A percentile compares a stretch with the other conserved stretches of the same genome.
Conservation (phyloP, 1,140 invertebrate genomes). For the Probaryconus sp. region DNA sequence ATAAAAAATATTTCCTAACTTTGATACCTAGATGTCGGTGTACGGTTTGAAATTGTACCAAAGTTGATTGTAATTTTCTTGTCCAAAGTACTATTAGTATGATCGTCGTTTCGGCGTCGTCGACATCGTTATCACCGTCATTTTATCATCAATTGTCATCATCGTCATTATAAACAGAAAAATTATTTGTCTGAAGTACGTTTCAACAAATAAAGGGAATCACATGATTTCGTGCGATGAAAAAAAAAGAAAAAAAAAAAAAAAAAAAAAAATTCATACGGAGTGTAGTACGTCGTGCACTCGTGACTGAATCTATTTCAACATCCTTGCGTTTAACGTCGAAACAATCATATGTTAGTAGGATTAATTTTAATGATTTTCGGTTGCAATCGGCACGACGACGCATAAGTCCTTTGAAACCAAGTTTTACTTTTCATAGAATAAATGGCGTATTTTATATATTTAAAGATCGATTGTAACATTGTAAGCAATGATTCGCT, state of each 20-base stretch:
- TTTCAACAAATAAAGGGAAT: constrained; percentile 21
- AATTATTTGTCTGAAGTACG: constrained; percentile 10
- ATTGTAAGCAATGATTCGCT: constrained; percentile 52
- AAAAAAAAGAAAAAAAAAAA: no score
- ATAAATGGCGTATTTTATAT: constrained; percentile 60
- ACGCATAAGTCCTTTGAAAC: constrained; percentile 49
- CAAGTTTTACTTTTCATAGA: constrained; percentile 53
- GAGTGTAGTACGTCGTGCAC: constrained; percentile 32
- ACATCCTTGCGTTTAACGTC: constrained; percentile 37
- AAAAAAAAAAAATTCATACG: constrained; percentile 35
- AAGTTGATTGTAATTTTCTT: not conserved
- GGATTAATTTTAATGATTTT: constrained; percentile 51
- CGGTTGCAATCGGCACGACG: constrained; percentile 42
- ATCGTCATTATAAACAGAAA: no score
- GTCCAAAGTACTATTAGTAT: not conserved
- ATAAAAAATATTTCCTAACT: no score
- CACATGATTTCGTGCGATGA: constrained; percentile 18
- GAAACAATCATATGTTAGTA: constrained; percentile 41
- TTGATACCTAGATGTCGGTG: no score
- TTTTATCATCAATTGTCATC: not conserved
- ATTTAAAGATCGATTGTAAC: constrained; percentile 58
- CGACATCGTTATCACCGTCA: constrained; percentile 13
- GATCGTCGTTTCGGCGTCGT: constrained; percentile 6
- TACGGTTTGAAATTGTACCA: no score
- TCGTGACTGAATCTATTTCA: constrained; percentile 45